phyloP scores from a whole-genome alignment of 2,113 vertebrate species.

The Willisornis vidua region DNA sequence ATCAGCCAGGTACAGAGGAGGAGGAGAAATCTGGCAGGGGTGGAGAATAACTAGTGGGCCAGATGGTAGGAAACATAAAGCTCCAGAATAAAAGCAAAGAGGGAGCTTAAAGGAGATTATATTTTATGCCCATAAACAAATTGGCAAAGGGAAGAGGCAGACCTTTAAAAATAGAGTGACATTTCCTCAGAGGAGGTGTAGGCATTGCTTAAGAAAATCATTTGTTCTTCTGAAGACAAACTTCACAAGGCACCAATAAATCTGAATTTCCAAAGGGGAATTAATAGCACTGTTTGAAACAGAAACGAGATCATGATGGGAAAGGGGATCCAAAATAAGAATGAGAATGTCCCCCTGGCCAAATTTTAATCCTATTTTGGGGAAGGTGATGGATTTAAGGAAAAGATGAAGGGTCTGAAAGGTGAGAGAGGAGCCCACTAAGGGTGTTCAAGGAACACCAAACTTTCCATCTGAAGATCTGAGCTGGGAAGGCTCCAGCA shows the following conservation, averaged over 20 bases:
- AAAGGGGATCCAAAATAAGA: not conserved
- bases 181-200: not conserved
- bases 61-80: constrained; percentile 41
- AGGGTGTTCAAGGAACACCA: not conserved
- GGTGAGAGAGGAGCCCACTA: fast-evolving
- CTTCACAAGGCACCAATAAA: not conserved
- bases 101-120: not conserved
- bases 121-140: not conserved
- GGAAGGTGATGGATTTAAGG: not conserved
- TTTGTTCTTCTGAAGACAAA: not conserved
- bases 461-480: not conserved
- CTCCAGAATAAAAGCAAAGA: not conserved
- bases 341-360: not conserved
- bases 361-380: fast-evolving
- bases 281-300: not conserved
- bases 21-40: not conserved
- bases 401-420: not conserved
- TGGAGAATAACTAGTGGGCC: not conserved
- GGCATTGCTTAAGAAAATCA: not conserved
- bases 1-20: not conserved
- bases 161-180: not conserved
- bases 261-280: not conserved
- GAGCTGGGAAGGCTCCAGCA: not conserved
- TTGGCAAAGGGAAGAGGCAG: not conserved
- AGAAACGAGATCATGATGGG: not conserved